These are phyloP conservation scores for Oophaga pumilio DNA, from an alignment of 2,113 vertebrate genomes.

Conservation along the genomic window DNA sequence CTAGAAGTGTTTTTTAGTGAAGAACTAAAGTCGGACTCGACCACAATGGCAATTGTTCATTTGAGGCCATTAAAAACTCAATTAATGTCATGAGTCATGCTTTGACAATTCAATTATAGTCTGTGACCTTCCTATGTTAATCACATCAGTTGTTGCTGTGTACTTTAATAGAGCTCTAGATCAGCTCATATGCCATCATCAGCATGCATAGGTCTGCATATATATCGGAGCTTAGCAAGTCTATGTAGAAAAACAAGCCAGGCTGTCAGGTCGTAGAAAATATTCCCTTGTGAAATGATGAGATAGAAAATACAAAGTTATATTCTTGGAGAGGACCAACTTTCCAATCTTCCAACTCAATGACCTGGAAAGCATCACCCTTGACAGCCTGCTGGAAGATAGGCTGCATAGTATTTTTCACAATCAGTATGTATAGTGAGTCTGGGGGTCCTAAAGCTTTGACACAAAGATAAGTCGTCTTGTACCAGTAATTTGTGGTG, in stretches of 20 bases:
- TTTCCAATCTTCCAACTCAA: slow-evolving; percentile 26
- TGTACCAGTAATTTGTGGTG: neutral
- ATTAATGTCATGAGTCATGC: slow-evolving; percentile 62
- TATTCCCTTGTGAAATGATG: slow-evolving; percentile 16
- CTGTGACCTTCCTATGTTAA: slow-evolving; percentile 62
- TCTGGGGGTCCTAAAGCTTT: neutral
- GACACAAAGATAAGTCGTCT: neutral
- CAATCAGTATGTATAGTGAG: neutral
- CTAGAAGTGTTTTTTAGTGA: slow-evolving; percentile 19
- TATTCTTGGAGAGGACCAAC: slow-evolving; percentile 14
- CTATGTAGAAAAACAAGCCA: slow-evolving; percentile 6
- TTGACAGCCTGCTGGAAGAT: slow-evolving; percentile 6
- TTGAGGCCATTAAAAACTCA: slow-evolving; percentile 62
- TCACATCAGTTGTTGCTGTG: slow-evolving; percentile 59
- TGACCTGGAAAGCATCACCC: slow-evolving; percentile 36
- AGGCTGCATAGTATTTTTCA: neutral
- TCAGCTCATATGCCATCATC: slow-evolving; percentile 49
- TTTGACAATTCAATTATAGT: slow-evolving; percentile 65
- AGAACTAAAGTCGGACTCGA: slow-evolving; percentile 58
- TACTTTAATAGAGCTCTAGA: slow-evolving; percentile 27
- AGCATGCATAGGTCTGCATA: slow-evolving; percentile 12
- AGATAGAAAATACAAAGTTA: slow-evolving; percentile 27
- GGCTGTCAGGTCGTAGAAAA: neutral
- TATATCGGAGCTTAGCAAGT: neutral
- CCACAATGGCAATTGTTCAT: slow-evolving; percentile 59